phyloP scores from a whole-genome alignment of 30 jellyfish, hydroid and myxozoan species.

The Sanderia malayensis region DNA sequence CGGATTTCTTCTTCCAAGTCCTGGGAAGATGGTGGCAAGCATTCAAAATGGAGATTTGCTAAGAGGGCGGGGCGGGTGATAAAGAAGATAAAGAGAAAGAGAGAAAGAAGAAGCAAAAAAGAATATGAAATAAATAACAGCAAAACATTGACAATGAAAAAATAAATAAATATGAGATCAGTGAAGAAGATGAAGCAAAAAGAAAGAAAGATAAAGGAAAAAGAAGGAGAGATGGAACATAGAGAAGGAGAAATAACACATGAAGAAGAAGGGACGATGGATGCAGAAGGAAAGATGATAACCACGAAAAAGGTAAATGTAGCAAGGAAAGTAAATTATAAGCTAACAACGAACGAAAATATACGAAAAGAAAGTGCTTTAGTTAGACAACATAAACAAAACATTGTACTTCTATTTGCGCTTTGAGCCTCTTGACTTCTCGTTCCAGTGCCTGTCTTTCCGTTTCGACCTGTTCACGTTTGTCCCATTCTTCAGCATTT shows the following conservation, averaged over 20 bases:
- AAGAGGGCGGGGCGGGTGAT: background rate
- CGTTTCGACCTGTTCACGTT: constrained; percentile 79
- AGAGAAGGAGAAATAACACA: background rate
- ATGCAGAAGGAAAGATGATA: background rate
- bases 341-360: too few species aligned
- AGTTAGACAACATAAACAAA: background rate
- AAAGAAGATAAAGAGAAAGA: background rate
- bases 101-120: background rate
- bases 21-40: background rate
- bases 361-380: too few species aligned
- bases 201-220: background rate
- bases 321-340: background rate
- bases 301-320: background rate
- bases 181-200: background rate
- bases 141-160: background rate
- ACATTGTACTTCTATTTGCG: constrained; percentile 50
- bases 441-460: constrained; percentile 47
- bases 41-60: background rate
- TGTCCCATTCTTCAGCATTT: constrained; percentile 77
- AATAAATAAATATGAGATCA: background rate
- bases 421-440: constrained; percentile 50
- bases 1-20: constrained; percentile 70
- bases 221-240: background rate
- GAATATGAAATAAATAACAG: background rate
- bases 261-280: background rate